A percentile compares a stretch with the other conserved stretches of the same genome.
phyloP scores from a whole-genome alignment of 2,797 vertebrate genomes.

The Danio tinwini region DNA sequence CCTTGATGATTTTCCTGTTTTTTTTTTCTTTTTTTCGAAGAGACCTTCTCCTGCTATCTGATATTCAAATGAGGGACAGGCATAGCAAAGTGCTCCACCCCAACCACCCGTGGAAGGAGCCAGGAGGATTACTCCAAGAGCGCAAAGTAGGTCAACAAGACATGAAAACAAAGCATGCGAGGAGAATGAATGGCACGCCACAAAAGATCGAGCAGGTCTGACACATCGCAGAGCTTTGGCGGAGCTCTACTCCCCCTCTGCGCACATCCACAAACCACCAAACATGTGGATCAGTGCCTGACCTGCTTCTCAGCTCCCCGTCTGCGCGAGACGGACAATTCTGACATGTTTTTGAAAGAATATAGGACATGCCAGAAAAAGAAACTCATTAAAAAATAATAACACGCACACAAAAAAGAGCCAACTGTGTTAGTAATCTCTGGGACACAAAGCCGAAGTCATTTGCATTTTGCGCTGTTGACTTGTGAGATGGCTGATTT shows the following conservation, averaged over 20 bases:
- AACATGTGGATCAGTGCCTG: constrained; percentile 59
- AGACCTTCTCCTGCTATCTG: constrained; percentile 59
- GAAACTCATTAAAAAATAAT: constrained; percentile 44
- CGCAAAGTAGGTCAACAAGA: constrained; percentile 69
- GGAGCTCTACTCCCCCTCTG: constrained; percentile 45
- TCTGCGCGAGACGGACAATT: constrained; percentile 57
- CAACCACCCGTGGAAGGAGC: constrained; percentile 59
- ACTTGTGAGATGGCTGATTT: constrained; percentile 1
- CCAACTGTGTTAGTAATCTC: constrained; percentile 29
- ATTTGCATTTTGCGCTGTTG: constrained; percentile 28
- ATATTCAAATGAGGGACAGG: constrained; percentile 62
- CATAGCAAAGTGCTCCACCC: constrained; percentile 54
- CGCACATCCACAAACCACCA: constrained; percentile 47
- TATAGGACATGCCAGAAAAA: constrained; percentile 55
- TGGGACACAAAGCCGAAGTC: constrained; percentile 30
- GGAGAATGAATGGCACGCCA: constrained; percentile 54
- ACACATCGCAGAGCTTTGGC: constrained; percentile 42
- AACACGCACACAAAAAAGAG: constrained; percentile 6
- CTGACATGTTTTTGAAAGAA: constrained; percentile 53
- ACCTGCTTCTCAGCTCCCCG: constrained; percentile 75
- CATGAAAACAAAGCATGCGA: constrained; percentile 61
- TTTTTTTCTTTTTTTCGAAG: constrained; percentile 33
- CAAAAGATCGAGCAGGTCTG: constrained; percentile 58
- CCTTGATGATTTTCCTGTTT: constrained; percentile 33
- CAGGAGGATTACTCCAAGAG: constrained; percentile 64